Evolutionary conservation across 2,888 invertebrate species (phyloP).

Genomic region (Slavum lentiscoides): DNA sequence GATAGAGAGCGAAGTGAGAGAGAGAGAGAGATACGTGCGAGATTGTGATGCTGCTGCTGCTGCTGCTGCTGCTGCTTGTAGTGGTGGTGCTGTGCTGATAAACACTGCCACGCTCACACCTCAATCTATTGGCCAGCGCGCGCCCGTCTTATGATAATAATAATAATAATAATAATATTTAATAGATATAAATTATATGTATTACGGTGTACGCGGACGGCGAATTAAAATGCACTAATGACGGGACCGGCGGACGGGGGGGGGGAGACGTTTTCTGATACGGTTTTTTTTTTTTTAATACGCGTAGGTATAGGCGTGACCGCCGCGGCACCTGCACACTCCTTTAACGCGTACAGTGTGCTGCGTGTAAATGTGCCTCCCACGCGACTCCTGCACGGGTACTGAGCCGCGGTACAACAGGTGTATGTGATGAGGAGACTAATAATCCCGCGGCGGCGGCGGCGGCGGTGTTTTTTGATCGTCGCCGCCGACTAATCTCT

Average conservation of each 20-base stretch:
- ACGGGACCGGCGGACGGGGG: too few relatives aligned
- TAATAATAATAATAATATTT: not conserved
- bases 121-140: slow-evolving; percentile 13
- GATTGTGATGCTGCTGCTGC: not conserved
- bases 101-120: slow-evolving; percentile 45
- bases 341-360: not conserved
- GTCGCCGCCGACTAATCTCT: too few relatives aligned
- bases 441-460: too few relatives aligned
- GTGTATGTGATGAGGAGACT: too few relatives aligned
- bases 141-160: not conserved
- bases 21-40: not conserved
- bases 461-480: too few relatives aligned
- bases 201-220: slow-evolving; percentile 1
- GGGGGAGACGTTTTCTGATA: not conserved
- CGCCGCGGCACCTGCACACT: slow-evolving; percentile 19
- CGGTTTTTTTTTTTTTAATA: not conserved
- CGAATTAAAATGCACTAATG: slow-evolving; percentile 48
- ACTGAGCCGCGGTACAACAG: too few relatives aligned
- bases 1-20: too few relatives aligned
- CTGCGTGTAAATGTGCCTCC: not conserved
- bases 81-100: slow-evolving; percentile 14
- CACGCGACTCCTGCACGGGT: too few relatives aligned
- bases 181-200: not conserved
- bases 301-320: slow-evolving; percentile 3
- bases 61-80: too few relatives aligned